Base-by-base conservation (phyloP, 2,888 invertebrate species). In the Julus scanicus region DNA sequence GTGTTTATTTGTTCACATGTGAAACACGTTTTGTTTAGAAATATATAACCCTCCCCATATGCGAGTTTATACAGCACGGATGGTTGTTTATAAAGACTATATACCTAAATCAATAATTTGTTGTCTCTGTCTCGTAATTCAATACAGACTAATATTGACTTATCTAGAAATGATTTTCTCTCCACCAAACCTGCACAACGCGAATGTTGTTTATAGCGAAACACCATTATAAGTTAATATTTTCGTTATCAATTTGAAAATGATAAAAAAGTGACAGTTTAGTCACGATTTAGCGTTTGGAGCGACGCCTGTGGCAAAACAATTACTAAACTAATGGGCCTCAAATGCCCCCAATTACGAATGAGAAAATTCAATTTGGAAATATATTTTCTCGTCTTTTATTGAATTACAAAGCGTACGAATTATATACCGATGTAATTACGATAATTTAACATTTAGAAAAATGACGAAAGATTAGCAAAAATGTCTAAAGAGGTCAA, bases 61-160 rank as follows among this genome's bases (percentile, higher is more conserved):
- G 53, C 15, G 13, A 11, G 29, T 80, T 80, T 13, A 71, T 20
- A 29, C 15, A 37, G 11, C 80, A 80, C 80, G 80, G 80, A 37
- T 80, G 80, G 80, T 39, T 80, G 37, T 80, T 37, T 80, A 80
- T 44, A 44, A 44, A 80, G 80, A 80, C 80, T 37, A 80, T 29
- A 29, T 39, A 80, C 80, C 80, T 80, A 80, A 80, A 80, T 80
- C 80, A 80, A 80, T 80, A 80, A 80, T 80, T 37, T 15, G 80
- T 80, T 80, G 80, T 80, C 80, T 80, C 80, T 80, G 13, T 29
- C 80, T 80, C 80, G 37, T 80, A 80, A 80, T 80, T 80, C 80
- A 80, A 80, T 80, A 80, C 13, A 80, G 80, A 80, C 80, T 37
- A 80, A 80, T 80, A 80, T 80, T 80, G 80, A 80, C 80, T 80